phyloP scores from a whole-genome alignment of 2,113 vertebrate species.

The Poeciliopsis retropinna region DNA sequence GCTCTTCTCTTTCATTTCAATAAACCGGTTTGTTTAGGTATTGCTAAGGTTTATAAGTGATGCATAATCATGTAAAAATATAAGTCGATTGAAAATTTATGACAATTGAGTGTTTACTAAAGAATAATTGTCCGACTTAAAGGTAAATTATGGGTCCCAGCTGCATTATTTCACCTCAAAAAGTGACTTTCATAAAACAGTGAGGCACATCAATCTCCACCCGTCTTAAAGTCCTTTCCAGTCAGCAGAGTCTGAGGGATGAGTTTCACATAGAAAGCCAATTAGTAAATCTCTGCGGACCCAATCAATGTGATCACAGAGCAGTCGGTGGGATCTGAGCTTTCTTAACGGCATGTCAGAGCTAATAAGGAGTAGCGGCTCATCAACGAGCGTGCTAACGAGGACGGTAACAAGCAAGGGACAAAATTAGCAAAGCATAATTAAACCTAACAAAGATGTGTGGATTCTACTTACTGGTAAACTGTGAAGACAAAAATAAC shows the following conservation, averaged over 20 bases:
- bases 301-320: conserved; percentile 8
- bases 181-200: neutral
- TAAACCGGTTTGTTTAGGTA: neutral
- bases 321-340: neutral
- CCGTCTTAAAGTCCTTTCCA: neutral
- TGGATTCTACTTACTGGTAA: neutral
- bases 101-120: neutral
- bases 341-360: conserved; percentile 16
- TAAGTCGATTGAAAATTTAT: neutral
- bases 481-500: neutral
- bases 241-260: neutral
- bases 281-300: conserved; percentile 11
- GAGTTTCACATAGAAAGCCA: conserved; percentile 5
- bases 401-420: conserved; percentile 20
- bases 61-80: neutral
- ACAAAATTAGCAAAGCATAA: conserved; percentile 13
- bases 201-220: neutral
- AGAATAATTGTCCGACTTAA: neutral
- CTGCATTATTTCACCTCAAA: neutral
- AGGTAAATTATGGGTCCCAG: neutral
- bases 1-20: neutral
- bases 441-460: neutral
- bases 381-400: conserved; percentile 25
- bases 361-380: conserved; percentile 56
- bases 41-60: neutral